Evolutionary conservation across 2,888 invertebrate species (phyloP).

Genomic region (Drosophila mulleri): DNA sequence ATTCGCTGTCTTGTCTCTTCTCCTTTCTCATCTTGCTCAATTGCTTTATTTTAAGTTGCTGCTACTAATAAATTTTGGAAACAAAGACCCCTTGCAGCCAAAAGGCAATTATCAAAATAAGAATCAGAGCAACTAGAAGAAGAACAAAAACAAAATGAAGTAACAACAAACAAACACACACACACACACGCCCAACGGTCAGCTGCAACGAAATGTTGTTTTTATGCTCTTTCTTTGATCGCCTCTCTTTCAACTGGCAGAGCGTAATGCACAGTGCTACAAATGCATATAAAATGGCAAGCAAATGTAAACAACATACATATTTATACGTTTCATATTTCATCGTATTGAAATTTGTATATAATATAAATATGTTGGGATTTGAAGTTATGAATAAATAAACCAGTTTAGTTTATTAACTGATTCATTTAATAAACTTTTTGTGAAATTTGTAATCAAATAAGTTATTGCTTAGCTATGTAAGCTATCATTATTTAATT

Average conservation of each 20-base stretch:
- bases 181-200: slow-evolving; percentile 32
- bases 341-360: neutral
- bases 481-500: too few species aligned
- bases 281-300: neutral
- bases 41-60: slow-evolving; percentile 54
- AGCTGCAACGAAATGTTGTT: slow-evolving; percentile 68
- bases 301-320: neutral
- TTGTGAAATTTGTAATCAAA: too few species aligned
- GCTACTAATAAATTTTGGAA: slow-evolving; percentile 47
- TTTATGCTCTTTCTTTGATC: slow-evolving; percentile 30
- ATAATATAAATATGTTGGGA: too few species aligned
- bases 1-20: slow-evolving; percentile 15
- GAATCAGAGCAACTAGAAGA: slow-evolving; percentile 18
- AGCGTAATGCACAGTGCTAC: slow-evolving; percentile 42
- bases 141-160: slow-evolving; percentile 20
- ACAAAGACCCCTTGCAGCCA: slow-evolving; percentile 42
- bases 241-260: slow-evolving; percentile 1
- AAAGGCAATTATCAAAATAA: slow-evolving; percentile 55
- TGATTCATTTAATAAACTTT: too few species aligned
- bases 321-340: neutral
- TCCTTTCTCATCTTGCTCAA: slow-evolving; percentile 1
- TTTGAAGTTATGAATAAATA: too few species aligned
- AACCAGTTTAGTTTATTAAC: neutral
- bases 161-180: slow-evolving; percentile 3
- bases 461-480: too few species aligned